Evolutionary conservation across 2,113 vertebrate species (phyloP).

Genomic region (Xiphophorus hellerii): DNA sequence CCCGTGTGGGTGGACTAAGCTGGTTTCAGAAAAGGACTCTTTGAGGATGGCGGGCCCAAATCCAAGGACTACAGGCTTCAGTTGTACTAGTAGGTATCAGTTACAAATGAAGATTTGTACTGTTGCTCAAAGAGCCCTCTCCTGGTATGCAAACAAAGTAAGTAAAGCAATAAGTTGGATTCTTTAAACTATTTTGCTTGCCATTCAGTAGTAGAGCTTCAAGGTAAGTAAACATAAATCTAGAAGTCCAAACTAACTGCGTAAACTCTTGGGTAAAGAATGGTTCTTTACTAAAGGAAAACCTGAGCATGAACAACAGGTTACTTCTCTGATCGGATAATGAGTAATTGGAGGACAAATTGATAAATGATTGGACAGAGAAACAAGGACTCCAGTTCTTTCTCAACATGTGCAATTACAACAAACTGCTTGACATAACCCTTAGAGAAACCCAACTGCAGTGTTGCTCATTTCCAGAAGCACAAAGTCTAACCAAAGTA

Average conservation of each 20-base stretch:
- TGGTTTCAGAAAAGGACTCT: conserved; percentile 23
- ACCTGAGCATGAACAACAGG: conserved; percentile 1
- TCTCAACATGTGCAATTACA: not conserved
- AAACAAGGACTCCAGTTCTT: not conserved
- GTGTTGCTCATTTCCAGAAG: too few relatives aligned
- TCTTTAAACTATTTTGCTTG: not conserved
- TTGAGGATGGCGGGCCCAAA: conserved; percentile 20
- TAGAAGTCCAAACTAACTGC: not conserved
- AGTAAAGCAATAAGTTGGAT: not conserved
- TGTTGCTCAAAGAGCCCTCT: not conserved
- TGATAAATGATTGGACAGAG: not conserved
- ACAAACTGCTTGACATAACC: not conserved
- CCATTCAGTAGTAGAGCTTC: too few relatives aligned
- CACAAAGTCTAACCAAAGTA: not conserved
- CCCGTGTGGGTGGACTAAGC: conserved; percentile 33
- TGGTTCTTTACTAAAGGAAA: conserved; percentile 13
- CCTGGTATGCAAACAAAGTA: not conserved
- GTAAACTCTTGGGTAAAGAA: not conserved
- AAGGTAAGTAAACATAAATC: not conserved
- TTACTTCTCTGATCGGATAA: not conserved
- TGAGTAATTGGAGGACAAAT: not conserved
- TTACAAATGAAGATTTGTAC: not conserved
- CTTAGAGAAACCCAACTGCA: not conserved
- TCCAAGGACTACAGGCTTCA: conserved; percentile 9
- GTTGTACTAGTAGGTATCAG: conserved; percentile 12